Evolutionary conservation across 2,888 invertebrate species (phyloP).

Genomic region (Pimpla rufipes): DNA sequence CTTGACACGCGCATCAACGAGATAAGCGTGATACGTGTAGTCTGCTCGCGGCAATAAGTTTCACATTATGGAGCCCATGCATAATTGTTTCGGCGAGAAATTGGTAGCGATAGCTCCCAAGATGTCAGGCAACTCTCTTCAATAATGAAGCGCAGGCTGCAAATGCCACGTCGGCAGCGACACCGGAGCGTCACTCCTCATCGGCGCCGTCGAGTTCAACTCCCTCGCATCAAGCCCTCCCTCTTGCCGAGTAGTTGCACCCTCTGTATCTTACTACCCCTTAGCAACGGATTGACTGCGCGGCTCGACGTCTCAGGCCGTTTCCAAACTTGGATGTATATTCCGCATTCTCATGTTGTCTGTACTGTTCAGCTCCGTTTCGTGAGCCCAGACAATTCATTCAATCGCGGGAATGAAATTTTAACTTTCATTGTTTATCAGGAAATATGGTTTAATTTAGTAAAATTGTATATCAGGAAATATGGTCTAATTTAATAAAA

Average conservation of each 20-base stretch:
- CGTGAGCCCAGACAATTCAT: background rate
- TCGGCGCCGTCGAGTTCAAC: constrained; percentile 49
- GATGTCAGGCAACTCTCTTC: constrained; percentile 68
- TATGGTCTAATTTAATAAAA: too few relatives aligned
- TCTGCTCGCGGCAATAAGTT: constrained; percentile 6
- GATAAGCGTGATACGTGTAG: background rate
- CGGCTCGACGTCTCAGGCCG: constrained; percentile 44
- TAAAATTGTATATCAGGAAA: too few relatives aligned
- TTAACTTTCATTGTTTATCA: background rate
- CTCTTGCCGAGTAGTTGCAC: constrained; percentile 76
- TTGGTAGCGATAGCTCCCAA: constrained; percentile 19
- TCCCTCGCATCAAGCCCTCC: constrained; percentile 72
- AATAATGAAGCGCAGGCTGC: constrained; percentile 77
- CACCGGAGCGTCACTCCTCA: constrained; percentile 54
- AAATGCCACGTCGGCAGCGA: constrained; percentile 68
- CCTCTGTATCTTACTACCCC: constrained; percentile 78
- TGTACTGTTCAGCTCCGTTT: constrained; percentile 7
- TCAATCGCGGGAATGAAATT: background rate
- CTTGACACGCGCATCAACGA: constrained; percentile 7
- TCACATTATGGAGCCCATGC: constrained; percentile 16
- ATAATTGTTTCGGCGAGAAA: constrained; percentile 34
- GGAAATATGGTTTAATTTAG: background rate
- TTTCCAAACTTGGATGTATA: constrained; percentile 47
- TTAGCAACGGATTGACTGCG: constrained; percentile 76
- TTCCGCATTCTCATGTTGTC: background rate